Evolutionary conservation across 1,140 invertebrate species (phyloP), one percentile per base, ranked within the genome.

Genomic region (Saccostrea echinata): DNA sequence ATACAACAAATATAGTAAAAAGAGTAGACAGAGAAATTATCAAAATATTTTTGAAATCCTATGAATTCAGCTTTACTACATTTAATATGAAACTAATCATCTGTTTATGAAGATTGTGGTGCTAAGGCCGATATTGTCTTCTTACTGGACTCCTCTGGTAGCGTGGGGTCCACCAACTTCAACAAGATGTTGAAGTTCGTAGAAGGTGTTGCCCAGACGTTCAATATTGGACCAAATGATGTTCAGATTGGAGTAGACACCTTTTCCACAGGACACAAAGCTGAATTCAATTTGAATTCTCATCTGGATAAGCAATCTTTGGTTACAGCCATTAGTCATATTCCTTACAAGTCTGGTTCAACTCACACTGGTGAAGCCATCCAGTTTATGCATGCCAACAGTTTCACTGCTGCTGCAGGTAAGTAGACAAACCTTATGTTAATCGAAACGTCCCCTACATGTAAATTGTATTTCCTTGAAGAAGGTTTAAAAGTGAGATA

Each of bases 121-220:
- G 90, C 90, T 12, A 88, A 91, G 81, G 92, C 92, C 3, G 92
- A 93, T 71, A 91, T 93, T 16, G 92, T 93, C 12, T 93, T 93
- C 88, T 86, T 93, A 21, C 85, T 93, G 88, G 92, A 93, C 71
- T 90, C 92, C 51, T 93, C 92, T 12, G 91, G 91, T 11, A 91
- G 91, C 84, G 91, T 93, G 0, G 91, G 91, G 16, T 86, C 86
- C 13, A 64, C 43, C 84, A 92, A 93, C 87, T 93, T 92, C 90
- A 76, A 88, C 21, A 93, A 93, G 86, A 91, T 92, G 91, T 80
- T 91, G 9, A 52, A 83, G 21, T 93, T 93, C 64, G 92, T 93
- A 1, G 71, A 89, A 52, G 85, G 88, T 71, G 84, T 93, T 27
- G 86, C 86, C 13, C 80, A 89, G 52, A 85, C 88, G n/a, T 93